Conservation (phyloP, 2,888 invertebrate species). For the Isoperla grammatica region DNA sequence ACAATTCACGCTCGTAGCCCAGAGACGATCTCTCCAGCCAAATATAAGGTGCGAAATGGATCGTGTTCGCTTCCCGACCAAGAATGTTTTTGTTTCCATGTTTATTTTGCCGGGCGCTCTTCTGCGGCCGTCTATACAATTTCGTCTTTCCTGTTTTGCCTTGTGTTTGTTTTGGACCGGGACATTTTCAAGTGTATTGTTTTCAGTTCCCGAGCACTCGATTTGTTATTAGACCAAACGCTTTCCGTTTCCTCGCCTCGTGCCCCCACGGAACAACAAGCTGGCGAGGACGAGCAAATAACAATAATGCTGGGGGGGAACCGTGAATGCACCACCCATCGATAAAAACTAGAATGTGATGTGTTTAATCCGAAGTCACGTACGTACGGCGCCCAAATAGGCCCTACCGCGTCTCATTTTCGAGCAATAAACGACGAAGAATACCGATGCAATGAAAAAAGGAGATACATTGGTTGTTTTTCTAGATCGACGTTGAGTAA, state of each 20-base stretch:
- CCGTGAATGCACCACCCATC: neutral
- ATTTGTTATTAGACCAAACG: conserved; percentile 3
- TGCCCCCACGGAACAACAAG: neutral
- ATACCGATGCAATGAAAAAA: too few species aligned
- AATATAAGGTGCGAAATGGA: too few species aligned
- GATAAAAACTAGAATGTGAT: too few species aligned
- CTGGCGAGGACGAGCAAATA: neutral
- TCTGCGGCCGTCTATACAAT: neutral
- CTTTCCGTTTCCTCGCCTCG: neutral
- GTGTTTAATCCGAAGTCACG: too few species aligned
- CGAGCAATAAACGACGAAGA: too few species aligned
- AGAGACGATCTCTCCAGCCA: too few species aligned
- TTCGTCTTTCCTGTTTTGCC: conserved; percentile 10
- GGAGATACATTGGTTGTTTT: too few species aligned
- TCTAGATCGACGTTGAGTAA: too few species aligned
- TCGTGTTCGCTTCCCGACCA: neutral
- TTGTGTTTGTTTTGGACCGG: conserved; percentile 8
- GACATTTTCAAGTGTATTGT: conserved; percentile 12
- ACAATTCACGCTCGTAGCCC: too few species aligned
- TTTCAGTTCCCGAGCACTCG: conserved; percentile 1
- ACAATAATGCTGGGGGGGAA: conserved; percentile 2
- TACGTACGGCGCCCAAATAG: too few species aligned
- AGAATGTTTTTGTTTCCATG: conserved; percentile 11
- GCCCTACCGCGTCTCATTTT: too few species aligned
- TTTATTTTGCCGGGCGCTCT: conserved; percentile 1